Percentiles rank a stretch among this genome's conserved stretches.
Conservation (phyloP, 2,113 vertebrate species). For the Sardina pilchardus region DNA sequence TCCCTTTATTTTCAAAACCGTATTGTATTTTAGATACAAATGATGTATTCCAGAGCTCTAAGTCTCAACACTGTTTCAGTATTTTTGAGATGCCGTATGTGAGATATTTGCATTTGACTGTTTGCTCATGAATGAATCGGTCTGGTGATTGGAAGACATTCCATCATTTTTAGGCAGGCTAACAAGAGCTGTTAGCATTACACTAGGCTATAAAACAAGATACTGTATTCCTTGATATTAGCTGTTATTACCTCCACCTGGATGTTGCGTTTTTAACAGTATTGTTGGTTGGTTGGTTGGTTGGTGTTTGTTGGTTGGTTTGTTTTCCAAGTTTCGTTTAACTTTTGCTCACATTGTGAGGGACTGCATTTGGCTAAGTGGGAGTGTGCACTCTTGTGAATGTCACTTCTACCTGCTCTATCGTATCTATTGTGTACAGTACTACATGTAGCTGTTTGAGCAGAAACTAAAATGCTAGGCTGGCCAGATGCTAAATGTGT, state of each 20-base stretch:
- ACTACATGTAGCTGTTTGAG: background rate
- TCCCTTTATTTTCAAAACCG: background rate
- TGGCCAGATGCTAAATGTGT: background rate
- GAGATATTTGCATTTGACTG: too few relatives aligned
- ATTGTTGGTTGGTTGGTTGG: too few relatives aligned
- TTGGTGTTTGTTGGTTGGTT: too few relatives aligned
- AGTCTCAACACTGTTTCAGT: too few relatives aligned
- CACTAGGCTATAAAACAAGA: background rate
- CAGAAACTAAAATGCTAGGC: background rate
- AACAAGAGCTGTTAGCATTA: background rate
- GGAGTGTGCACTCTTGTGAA: background rate
- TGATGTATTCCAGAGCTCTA: background rate
- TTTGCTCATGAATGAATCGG: background rate
- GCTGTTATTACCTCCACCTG: too few relatives aligned
- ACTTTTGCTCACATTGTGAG: too few relatives aligned
- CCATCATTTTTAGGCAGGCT: background rate
- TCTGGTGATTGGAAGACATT: background rate
- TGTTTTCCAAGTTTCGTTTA: too few relatives aligned
- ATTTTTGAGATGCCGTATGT: too few relatives aligned
- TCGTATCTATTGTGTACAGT: background rate
- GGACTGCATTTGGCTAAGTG: too few relatives aligned
- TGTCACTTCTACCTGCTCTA: background rate
- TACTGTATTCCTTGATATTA: background rate
- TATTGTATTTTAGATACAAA: background rate
- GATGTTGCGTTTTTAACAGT: too few relatives aligned